Percentiles rank a stretch among this genome's conserved stretches.
Evolutionary conservation across 2,113 vertebrate genomes (phyloP).

Genomic region (Ahaetulla prasina): DNA sequence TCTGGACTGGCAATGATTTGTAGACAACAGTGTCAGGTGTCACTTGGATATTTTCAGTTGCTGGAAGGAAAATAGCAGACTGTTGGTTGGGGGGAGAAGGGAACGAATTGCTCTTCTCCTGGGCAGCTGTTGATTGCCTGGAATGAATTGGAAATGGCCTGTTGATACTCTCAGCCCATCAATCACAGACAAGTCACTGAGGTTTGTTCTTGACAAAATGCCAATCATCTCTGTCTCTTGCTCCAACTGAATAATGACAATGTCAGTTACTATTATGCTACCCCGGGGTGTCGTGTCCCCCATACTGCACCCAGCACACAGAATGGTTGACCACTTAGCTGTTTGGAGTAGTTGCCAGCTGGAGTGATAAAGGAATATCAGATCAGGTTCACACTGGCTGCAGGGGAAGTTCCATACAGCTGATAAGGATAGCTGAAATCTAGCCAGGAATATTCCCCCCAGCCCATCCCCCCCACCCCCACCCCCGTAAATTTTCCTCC

Average conservation of each 20-base stretch:
- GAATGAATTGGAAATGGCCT: constrained; percentile 30
- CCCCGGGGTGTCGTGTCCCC: background rate
- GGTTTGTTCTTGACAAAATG: constrained; percentile 40
- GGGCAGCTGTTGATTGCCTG: constrained; percentile 29
- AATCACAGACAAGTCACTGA: constrained; percentile 23
- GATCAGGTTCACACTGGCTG: background rate
- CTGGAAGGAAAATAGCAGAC: background rate
- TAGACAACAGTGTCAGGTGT: constrained; percentile 6
- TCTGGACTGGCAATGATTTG: background rate
- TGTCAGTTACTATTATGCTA: constrained; percentile 28
- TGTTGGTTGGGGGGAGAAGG: background rate
- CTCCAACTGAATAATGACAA: background rate
- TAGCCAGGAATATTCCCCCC: background rate
- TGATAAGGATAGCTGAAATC: background rate
- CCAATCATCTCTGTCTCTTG: constrained; percentile 12
- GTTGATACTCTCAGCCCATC: constrained; percentile 4
- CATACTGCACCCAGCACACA: background rate
- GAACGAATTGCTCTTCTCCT: constrained; percentile 7
- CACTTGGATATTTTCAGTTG: constrained; percentile 8
- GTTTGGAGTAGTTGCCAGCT: background rate
- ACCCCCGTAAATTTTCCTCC: background rate
- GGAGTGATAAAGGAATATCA: background rate
- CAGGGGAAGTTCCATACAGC: background rate
- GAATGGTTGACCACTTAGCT: background rate
- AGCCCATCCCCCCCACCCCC: too few species aligned